A percentile compares a stretch with the other conserved stretches of the same genome.
These are phyloP conservation scores for Dromas ardeola DNA, from an alignment of 2,113 vertebrate species.

Conservation along the genomic window DNA sequence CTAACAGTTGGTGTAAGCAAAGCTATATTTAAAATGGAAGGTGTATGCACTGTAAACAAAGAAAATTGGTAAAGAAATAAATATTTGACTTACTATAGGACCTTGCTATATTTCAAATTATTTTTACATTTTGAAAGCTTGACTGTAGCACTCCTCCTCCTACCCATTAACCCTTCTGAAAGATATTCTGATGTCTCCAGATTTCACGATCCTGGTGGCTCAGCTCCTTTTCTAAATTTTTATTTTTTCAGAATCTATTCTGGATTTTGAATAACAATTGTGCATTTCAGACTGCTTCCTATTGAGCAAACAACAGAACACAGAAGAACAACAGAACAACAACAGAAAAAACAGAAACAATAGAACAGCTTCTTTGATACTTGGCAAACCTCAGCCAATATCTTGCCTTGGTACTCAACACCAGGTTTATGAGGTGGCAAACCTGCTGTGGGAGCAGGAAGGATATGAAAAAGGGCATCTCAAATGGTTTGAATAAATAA, in stretches of 20 bases:
- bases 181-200: neutral
- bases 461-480: neutral
- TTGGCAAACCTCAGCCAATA: neutral
- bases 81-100: neutral
- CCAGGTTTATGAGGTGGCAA: neutral
- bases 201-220: neutral
- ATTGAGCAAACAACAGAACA: neutral
- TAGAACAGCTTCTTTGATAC: neutral
- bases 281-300: neutral
- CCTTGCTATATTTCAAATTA: neutral
- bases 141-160: neutral
- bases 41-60: neutral
- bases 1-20: neutral
- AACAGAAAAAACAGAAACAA: too few species aligned
- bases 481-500: neutral
- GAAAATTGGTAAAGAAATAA: neutral
- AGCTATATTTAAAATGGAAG: neutral
- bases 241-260: neutral
- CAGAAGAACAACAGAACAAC: neutral
- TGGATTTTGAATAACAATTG: neutral
- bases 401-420: neutral
- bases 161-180: neutral
- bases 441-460: neutral
- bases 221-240: neutral
- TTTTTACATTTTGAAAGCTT: neutral